Evolutionary conservation across 2,113 vertebrate genomes (phyloP), one percentile per base, ranked within the genome.

Genomic region (Coturnix japonica): DNA sequence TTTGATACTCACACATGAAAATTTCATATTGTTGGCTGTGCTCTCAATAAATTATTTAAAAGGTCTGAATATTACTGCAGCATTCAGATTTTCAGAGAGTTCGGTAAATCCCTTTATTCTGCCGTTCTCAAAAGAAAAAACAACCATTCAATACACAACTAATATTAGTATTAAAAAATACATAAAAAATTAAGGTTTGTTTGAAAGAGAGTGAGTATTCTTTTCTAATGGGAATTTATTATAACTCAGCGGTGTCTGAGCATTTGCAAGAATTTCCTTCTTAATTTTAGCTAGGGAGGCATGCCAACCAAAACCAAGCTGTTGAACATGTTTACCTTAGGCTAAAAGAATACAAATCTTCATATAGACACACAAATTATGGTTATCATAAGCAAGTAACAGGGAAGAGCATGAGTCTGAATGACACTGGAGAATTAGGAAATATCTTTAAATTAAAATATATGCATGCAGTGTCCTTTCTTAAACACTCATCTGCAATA

Each of bases 21-120:
- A 97, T 98, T 98, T 98, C 97, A 98, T 98, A 97, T 89, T 97
- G 95, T 96, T 98, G 95, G 91, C 87, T 90, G 85, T 95, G 91
- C 74, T 96, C 81, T 96, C 82, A n/a, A 97, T 98, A 97, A 97
- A 98, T 98, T 97, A 98, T 98, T 98, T 96, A 98, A 91, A 83
- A 76, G 35, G 75, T 94, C 77, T 97, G 97, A 97, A 96, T 94
- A 97, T 95, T 94, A 97, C 90, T 75, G 75, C 79, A 81, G 85
- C 63, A 61, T 93, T 95, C 21, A 65, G 91, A 79, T 95, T 96
- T 97, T 95, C 96, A 95, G 91, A 95, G 89, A 90, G 54, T 95
- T 94, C 89, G 46, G 66, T 64, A 87, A 96, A 96, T 93, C 83
- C 76, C 78, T 95, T 97, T 94, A 81, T 93, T 97, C 90, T 94